These are phyloP conservation scores for Sylvicapra grimmia DNA, from an alignment of 2,113 vertebrate genomes.

Conservation along the genomic window DNA sequence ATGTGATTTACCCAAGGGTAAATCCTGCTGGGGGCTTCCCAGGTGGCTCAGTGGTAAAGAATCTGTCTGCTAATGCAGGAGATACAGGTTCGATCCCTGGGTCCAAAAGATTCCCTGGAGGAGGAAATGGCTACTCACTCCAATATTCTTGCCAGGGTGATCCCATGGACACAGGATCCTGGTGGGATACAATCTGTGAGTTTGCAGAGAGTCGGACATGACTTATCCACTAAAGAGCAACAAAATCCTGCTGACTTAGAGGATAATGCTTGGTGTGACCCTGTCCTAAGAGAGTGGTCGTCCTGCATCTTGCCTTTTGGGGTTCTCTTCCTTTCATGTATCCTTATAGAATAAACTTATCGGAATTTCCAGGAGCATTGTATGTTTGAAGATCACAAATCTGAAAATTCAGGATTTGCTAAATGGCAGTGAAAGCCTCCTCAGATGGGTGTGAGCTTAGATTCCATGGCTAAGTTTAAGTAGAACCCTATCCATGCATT, in stretches of 20 bases:
- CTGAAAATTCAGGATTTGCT: not conserved
- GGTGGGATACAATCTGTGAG: not conserved
- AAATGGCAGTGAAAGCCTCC: not conserved
- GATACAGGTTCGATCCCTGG: not conserved
- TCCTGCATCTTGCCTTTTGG: not conserved
- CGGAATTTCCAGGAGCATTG: not conserved
- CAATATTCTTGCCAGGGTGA: not conserved
- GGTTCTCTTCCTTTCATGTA: not conserved
- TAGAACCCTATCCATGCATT: not conserved
- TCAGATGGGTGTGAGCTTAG: not conserved
- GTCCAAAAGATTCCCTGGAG: not conserved
- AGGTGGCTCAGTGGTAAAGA: not conserved
- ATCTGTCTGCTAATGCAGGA: not conserved
- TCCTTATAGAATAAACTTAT: not conserved
- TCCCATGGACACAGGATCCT: not conserved
- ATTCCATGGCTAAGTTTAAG: not conserved
- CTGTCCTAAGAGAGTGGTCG: not conserved
- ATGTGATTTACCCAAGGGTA: not conserved
- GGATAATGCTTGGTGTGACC: not conserved
- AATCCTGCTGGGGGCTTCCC: not conserved
- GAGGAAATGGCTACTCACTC: not conserved
- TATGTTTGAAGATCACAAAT: not conserved
- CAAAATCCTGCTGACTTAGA: not conserved
- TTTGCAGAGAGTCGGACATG: not conserved
- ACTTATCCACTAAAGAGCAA: not conserved